Evolutionary conservation across 2,888 invertebrate species (phyloP).

Genomic region (Drosophila lutescens): DNA sequence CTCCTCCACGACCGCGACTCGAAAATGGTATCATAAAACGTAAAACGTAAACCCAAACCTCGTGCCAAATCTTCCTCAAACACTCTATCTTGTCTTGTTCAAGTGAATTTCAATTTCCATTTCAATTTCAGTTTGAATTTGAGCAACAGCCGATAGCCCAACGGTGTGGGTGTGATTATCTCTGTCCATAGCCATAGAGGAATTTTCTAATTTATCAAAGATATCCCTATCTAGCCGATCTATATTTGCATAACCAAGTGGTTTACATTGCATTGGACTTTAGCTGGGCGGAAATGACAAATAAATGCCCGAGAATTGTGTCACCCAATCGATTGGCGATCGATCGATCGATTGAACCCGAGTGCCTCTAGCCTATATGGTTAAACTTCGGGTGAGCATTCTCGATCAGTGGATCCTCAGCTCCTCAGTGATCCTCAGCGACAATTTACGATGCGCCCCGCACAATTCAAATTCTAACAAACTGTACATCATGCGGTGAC

Average conservation of each 20-base stretch:
- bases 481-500: slow-evolving; percentile 80
- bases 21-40: slow-evolving; percentile 14
- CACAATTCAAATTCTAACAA: slow-evolving; percentile 83
- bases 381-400: not conserved
- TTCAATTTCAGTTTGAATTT: slow-evolving; percentile 49
- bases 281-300: slow-evolving; percentile 55
- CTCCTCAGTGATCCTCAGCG: slow-evolving; percentile 27
- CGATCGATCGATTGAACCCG: not conserved
- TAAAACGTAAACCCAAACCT: slow-evolving; percentile 29
- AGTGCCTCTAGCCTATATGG: not conserved
- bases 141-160: slow-evolving; percentile 6
- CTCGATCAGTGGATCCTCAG: not conserved
- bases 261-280: slow-evolving; percentile 59
- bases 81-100: slow-evolving; percentile 56
- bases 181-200: slow-evolving; percentile 16
- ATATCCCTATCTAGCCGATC: slow-evolving; percentile 14
- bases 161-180: slow-evolving; percentile 60
- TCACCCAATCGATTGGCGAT: slow-evolving; percentile 37
- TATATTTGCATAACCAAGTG: slow-evolving; percentile 74
- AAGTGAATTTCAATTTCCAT: slow-evolving; percentile 48
- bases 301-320: slow-evolving; percentile 51
- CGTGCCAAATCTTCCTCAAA: slow-evolving; percentile 75
- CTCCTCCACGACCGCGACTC: not conserved
- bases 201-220: slow-evolving; percentile 15
- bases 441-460: slow-evolving; percentile 81